Conservation (phyloP, 2,888 invertebrate species). For the Cenopis cana region DNA sequence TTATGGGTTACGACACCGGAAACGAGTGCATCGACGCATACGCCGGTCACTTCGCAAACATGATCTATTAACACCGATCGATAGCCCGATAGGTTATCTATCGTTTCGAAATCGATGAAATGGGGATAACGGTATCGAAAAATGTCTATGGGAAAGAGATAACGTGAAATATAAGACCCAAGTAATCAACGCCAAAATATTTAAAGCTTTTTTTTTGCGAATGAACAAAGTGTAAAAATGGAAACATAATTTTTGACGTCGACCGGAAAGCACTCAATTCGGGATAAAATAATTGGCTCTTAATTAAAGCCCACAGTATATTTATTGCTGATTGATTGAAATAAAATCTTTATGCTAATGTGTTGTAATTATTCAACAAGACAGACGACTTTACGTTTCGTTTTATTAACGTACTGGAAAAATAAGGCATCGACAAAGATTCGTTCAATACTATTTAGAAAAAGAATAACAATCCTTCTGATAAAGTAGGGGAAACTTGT, state of each 20-base stretch:
- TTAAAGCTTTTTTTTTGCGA: not conserved
- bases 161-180: conserved; percentile 9
- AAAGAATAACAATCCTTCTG: too few species aligned
- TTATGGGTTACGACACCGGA: conserved; percentile 46
- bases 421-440: not conserved
- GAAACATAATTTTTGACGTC: not conserved
- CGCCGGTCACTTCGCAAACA: conserved; percentile 46
- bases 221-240: not conserved
- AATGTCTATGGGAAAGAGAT: conserved; percentile 35
- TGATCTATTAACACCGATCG: conserved; percentile 46
- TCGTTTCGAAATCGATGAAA: conserved; percentile 29
- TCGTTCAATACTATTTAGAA: too few species aligned
- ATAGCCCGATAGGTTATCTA: conserved; percentile 45
- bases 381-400: not conserved
- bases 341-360: not conserved
- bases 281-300: not conserved
- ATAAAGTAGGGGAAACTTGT: too few species aligned
- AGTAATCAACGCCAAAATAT: not conserved
- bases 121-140: conserved; percentile 35
- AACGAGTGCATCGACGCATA: conserved; percentile 47
- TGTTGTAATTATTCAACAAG: not conserved
- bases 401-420: not conserved
- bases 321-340: not conserved
- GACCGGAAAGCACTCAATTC: conserved; percentile 1
- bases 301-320: not conserved